A percentile compares a stretch with the other conserved stretches of the same genome.
Evolutionary conservation across 2,888 invertebrate species (phyloP).

Genomic region (Drosophila tripunctata): DNA sequence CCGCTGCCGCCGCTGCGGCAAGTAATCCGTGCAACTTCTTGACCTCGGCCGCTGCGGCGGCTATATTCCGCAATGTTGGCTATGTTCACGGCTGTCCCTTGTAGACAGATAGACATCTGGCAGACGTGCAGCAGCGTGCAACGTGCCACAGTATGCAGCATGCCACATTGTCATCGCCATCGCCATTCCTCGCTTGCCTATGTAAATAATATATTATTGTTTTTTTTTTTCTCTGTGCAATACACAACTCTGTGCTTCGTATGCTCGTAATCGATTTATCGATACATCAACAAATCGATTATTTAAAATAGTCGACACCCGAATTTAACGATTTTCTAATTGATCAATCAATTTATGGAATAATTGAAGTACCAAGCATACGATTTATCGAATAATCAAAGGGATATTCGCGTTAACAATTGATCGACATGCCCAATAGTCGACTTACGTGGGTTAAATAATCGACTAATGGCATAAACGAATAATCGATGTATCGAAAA

Average conservation of each 20-base stretch:
- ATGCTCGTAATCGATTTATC: background rate
- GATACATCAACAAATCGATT: too few relatives aligned
- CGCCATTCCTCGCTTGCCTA: slow-evolving; percentile 40
- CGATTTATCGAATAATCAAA: background rate
- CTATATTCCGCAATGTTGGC: slow-evolving; percentile 90
- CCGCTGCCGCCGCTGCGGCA: slow-evolving; percentile 77
- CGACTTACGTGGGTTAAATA: too few relatives aligned
- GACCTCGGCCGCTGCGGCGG: slow-evolving; percentile 87
- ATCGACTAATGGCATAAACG: background rate
- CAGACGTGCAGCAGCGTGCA: too few relatives aligned
- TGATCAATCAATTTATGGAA: background rate
- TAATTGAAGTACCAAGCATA: too few relatives aligned
- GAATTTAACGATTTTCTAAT: background rate
- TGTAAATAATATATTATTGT: slow-evolving; percentile 43
- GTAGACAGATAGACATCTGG: slow-evolving; percentile 84
- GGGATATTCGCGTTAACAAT: too few relatives aligned
- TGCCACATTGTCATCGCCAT: background rate
- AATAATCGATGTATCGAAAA: background rate
- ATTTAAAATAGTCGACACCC: background rate
- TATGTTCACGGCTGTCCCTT: slow-evolving; percentile 90
- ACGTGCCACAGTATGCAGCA: background rate
- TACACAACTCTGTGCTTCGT: slow-evolving; percentile 30
- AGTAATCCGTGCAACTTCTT: slow-evolving; percentile 87
- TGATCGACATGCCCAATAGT: too few relatives aligned
- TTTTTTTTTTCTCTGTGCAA: slow-evolving; percentile 64